phyloP scores from a whole-genome alignment of 2,888 invertebrate species.

The Melieria picta region DNA sequence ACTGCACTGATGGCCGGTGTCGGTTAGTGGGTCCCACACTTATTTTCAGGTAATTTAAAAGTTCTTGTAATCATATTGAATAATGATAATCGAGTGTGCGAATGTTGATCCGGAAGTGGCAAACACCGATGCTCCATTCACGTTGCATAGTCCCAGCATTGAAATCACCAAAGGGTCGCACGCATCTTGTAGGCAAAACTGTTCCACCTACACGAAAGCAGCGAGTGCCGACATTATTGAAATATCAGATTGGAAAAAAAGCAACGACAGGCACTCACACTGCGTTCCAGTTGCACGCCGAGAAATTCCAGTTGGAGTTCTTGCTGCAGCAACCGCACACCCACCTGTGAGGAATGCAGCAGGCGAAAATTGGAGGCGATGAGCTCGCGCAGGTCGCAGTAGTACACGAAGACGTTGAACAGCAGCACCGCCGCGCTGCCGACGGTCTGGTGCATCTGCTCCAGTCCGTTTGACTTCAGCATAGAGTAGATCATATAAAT shows the following conservation, averaged over 20 bases:
- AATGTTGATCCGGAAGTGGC: neutral
- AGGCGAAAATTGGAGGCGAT: neutral
- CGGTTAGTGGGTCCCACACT: no score
- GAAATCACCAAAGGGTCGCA: neutral
- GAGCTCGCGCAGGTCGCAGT: neutral
- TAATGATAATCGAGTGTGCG: slow-evolving; percentile 16
- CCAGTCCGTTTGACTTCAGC: neutral
- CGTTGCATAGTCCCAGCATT: neutral
- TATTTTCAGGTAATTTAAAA: neutral
- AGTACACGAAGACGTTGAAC: neutral
- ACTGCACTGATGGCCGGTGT: no score
- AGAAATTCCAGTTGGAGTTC: neutral
- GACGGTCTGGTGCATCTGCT: neutral
- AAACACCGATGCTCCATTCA: neutral
- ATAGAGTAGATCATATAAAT: neutral
- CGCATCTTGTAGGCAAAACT: neutral
- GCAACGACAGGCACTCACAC: neutral
- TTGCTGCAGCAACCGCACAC: neutral
- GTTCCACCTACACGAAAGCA: slow-evolving; percentile 7
- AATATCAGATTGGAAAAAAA: neutral
- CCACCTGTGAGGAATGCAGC: neutral
- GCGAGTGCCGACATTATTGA: no score
- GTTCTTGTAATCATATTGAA: slow-evolving; percentile 20
- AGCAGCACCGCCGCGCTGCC: neutral
- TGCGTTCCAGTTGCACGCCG: neutral